These are phyloP conservation scores for Drosophila cardini DNA, from an alignment of 1,140 invertebrate species.

Conservation along the genomic window DNA sequence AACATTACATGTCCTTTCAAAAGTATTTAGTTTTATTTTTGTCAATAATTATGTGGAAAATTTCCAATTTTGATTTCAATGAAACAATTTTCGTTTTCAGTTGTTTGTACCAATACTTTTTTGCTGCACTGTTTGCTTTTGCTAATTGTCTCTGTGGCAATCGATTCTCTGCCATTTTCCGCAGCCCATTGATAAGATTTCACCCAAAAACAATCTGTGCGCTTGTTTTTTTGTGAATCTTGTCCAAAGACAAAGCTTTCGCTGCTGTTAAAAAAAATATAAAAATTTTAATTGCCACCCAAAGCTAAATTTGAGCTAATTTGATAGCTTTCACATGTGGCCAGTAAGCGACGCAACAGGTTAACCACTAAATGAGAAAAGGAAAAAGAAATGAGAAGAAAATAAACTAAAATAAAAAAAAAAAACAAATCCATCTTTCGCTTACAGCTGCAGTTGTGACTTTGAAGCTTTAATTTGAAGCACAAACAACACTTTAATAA, in stretches of 20 bases:
- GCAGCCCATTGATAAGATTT: slow-evolving; percentile 66
- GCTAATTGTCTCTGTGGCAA: slow-evolving; percentile 29
- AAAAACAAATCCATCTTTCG: neutral
- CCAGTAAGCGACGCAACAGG: slow-evolving; percentile 36
- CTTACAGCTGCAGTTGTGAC: neutral
- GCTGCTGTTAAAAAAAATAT: slow-evolving; percentile 29
- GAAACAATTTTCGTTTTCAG: no score
- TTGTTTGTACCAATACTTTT: no score
- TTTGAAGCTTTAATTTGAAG: slow-evolving; percentile 57
- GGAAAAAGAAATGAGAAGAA: no score
- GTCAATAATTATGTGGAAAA: no score
- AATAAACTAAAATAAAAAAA: no score
- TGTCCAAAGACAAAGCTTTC: slow-evolving; percentile 67
- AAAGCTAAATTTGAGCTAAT: slow-evolving; percentile 13
- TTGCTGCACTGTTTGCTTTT: neutral
- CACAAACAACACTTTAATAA: slow-evolving; percentile 63
- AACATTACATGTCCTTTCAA: no score
- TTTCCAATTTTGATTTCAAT: no score
- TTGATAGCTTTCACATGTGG: slow-evolving; percentile 42
- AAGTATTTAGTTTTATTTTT: no score
- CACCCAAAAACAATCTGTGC: slow-evolving; percentile 48
- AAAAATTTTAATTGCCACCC: slow-evolving; percentile 54
- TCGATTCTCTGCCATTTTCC: slow-evolving; percentile 25
- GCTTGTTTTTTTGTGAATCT: slow-evolving; percentile 35
- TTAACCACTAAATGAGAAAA: slow-evolving; percentile 29